These are phyloP conservation scores for Myotis davidii DNA, from an alignment of 2,113 vertebrate species.

Conservation along the genomic window DNA sequence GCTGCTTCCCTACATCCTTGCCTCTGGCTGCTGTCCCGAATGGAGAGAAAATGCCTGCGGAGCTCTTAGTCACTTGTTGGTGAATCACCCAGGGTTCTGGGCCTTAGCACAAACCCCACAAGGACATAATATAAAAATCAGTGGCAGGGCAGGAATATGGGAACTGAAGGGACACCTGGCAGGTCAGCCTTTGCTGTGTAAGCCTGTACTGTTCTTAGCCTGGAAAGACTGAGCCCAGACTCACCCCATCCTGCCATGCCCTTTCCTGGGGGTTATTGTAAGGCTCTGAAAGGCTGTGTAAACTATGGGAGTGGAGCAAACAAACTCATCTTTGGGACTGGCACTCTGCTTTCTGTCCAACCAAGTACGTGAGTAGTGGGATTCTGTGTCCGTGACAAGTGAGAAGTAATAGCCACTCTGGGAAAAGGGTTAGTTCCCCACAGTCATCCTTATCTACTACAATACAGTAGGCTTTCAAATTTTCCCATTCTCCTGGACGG, in stretches of 20 bases:
- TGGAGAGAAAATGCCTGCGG: background rate
- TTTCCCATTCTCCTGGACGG: background rate
- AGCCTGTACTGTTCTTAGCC: background rate
- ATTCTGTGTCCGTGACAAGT: background rate
- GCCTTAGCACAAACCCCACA: background rate
- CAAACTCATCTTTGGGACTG: conserved; percentile 74
- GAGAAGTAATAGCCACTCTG: background rate
- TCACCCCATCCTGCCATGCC: background rate
- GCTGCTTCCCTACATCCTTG: background rate
- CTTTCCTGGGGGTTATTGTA: conserved; percentile 58
- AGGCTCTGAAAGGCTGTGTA: conserved; percentile 60
- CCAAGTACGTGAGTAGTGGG: conserved; percentile 78
- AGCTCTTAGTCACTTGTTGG: background rate
- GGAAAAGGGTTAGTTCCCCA: background rate
- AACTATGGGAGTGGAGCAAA: background rate
- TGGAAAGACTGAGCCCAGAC: background rate
- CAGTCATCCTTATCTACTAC: background rate
- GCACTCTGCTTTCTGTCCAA: conserved; percentile 72
- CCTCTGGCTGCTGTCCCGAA: fast-evolving
- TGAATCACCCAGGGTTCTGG: background rate
- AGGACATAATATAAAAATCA: background rate
- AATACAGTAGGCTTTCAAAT: background rate
- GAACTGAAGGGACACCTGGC: background rate
- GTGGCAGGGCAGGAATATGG: background rate
- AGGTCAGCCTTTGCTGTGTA: background rate